Evolutionary conservation across 92 coral and sea anemone genomes (phyloP), one percentile per base, ranked within the genome.

Genomic region (Epizoanthus scotinus): DNA sequence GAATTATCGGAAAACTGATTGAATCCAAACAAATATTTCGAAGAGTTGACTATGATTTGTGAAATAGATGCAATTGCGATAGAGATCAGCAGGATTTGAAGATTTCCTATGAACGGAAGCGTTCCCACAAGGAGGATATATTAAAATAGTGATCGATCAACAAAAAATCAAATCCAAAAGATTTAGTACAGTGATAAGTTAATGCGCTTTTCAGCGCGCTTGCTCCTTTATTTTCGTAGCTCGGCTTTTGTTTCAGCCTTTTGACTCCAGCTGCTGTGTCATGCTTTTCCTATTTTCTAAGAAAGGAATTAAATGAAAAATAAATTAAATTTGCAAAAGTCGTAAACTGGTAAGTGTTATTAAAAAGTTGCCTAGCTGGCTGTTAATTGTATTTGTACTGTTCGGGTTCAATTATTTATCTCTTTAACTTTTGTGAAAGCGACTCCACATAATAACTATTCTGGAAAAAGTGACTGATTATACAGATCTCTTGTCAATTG

Each of bases 21-120:
- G 55, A 59, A 10, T 12, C 67, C 38, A 75, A 75, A 58, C 67
- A 75, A 75, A 59, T 9, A 59, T 54, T 38, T 75, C 21, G 68
- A 75, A 40, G 28, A 18, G 25, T 24, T 36, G 81, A 60, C 68
- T 75, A 59, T 42, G 68, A 59, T 75, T 75, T 59, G 9, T 44
- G 81, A 75, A 67, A 38, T 42, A 67, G 62, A 58, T 75, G 40
- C 67, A 75, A 58, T 58, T 66, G 63, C 50, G 63, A 75, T 59
- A 75, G 60, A 34, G 81, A 59, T 75, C 67, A 57, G 81, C 55
- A 36, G 54, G 68, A 75, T 75, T 67, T 60, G 81, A n/a, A 75
- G 54, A 75, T 75, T 75, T 75, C 81, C 81, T 75, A 59, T 75
- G 68, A 50, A 59, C 81, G 81, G 81, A 75, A 75, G 49, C 63